Conservation (phyloP, 2,888 invertebrate species). For the Plagiodera versicolora region DNA sequence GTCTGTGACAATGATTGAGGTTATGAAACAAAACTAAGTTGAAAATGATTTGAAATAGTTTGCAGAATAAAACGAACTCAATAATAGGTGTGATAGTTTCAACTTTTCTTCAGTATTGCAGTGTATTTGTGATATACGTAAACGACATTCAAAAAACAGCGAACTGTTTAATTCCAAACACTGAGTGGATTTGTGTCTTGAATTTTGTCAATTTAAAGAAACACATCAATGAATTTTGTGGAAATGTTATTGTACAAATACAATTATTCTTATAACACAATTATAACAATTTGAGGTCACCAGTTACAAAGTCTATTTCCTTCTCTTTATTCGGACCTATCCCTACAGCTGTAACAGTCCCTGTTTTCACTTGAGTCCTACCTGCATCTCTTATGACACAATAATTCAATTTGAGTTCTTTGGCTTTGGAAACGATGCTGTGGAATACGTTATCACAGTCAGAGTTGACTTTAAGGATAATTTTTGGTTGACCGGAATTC, state of each 20-base stretch:
- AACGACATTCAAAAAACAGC: too few species aligned
- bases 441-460: slow-evolving; percentile 55
- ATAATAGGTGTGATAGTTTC: too few species aligned
- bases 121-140: too few species aligned
- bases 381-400: slow-evolving; percentile 73
- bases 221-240: not conserved
- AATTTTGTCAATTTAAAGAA: slow-evolving; percentile 3
- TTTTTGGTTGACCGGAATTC: slow-evolving; percentile 71
- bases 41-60: too few species aligned
- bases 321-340: slow-evolving; percentile 67
- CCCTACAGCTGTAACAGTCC: slow-evolving; percentile 73
- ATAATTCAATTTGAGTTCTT: slow-evolving; percentile 56
- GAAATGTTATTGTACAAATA: not conserved
- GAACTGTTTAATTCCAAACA: not conserved
- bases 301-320: slow-evolving; percentile 65
- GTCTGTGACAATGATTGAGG: too few species aligned
- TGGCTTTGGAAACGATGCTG: slow-evolving; percentile 58
- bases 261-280: slow-evolving; percentile 16
- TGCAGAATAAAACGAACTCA: too few species aligned
- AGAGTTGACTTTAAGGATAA: slow-evolving; percentile 66
- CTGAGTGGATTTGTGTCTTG: slow-evolving; percentile 15
- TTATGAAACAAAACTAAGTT: too few species aligned
- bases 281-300: slow-evolving; percentile 65
- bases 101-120: too few species aligned
- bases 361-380: slow-evolving; percentile 68